Base-by-base conservation (phyloP, 1,140 invertebrate species). In the Camponotus floridanus region DNA sequence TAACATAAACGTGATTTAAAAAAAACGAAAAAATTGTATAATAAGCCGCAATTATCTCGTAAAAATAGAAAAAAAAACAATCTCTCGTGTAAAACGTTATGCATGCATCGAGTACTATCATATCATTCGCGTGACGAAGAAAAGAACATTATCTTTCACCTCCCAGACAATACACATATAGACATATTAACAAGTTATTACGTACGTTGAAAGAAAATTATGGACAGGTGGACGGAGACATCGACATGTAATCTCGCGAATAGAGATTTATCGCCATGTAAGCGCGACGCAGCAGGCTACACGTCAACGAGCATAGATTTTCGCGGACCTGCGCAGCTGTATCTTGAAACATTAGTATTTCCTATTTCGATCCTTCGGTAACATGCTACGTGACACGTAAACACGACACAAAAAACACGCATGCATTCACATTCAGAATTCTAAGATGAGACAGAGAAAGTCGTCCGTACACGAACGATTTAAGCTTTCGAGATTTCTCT, bases 311-410 rank as follows among this genome's bases (percentile, higher is more conserved):
- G 83, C 80, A 86, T 88, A 87, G 90, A 93, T 91, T 89, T 92
- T 93, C 88, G 91, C 89, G 83, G 93, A 90, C 90, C 92, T 92
- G 92, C 91, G 91, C 62, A 90, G 71, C 92, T 92, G 86, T 85
- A 93, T 90, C 90, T 88, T 86, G 48, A 48, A 71, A 68, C 57
- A 81, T 87, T 88, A 91, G 67, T 84, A 48, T 57, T 31, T 70
- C 36, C 36, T n/a, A 39, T 31, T 83, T 45, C 55, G 26, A 73
- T 3, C 48, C 13, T n/a, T 61, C 68, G 31, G 21, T 31, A 71
- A 61, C 9, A 13, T 61, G 36, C 39, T 48, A 36, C 64, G 15
- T 73, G 11, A 81, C 26, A 26, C 21, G 9, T 71, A 31, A 67
- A 18, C 21, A 18, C 42, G 33, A 18, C 18, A 51, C 0, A 18